Conservation (phyloP, 2,888 invertebrate genomes). For the Rhamnusium bicolor region DNA sequence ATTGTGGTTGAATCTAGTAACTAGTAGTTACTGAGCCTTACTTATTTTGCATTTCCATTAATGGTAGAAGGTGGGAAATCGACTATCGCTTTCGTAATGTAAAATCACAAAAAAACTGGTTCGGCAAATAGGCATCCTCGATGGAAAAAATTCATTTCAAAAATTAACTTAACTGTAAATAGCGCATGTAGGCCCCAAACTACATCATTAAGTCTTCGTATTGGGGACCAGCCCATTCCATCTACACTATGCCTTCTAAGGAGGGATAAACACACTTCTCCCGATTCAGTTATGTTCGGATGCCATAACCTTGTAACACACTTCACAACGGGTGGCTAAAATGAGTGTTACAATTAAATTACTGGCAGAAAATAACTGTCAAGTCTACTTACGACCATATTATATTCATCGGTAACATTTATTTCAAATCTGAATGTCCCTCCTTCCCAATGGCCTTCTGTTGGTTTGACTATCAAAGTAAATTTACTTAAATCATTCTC, state of each 20-base stretch:
- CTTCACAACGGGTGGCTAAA: slow-evolving; percentile 92
- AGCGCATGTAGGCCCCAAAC: slow-evolving; percentile 95
- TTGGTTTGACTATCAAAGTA: slow-evolving; percentile 83
- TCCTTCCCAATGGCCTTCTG: slow-evolving; percentile 91
- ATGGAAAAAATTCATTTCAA: background rate
- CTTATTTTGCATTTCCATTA: too few species aligned
- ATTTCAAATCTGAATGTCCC: slow-evolving; percentile 91
- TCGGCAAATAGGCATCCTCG: too few species aligned
- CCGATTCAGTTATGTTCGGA: slow-evolving; percentile 92
- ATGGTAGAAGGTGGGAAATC: too few species aligned
- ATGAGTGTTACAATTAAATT: slow-evolving; percentile 49
- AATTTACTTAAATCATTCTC: slow-evolving; percentile 89
- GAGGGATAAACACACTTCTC: slow-evolving; percentile 93
- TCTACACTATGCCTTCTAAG: slow-evolving; percentile 93
- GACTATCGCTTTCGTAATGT: too few species aligned
- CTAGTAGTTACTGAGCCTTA: too few species aligned
- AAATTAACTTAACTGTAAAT: slow-evolving; percentile 76
- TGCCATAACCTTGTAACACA: slow-evolving; percentile 96
- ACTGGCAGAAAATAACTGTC: background rate
- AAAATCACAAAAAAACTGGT: too few species aligned
- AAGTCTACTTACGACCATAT: slow-evolving; percentile 89
- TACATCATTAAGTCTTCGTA: slow-evolving; percentile 91
- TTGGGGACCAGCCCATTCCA: slow-evolving; percentile 94
- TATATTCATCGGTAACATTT: slow-evolving; percentile 93
- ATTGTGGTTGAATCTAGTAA: too few species aligned